Percentiles rank a stretch among this genome's conserved stretches.
phyloP scores from a whole-genome alignment of 2,888 invertebrate genomes.

The Hyposoter dolosus region DNA sequence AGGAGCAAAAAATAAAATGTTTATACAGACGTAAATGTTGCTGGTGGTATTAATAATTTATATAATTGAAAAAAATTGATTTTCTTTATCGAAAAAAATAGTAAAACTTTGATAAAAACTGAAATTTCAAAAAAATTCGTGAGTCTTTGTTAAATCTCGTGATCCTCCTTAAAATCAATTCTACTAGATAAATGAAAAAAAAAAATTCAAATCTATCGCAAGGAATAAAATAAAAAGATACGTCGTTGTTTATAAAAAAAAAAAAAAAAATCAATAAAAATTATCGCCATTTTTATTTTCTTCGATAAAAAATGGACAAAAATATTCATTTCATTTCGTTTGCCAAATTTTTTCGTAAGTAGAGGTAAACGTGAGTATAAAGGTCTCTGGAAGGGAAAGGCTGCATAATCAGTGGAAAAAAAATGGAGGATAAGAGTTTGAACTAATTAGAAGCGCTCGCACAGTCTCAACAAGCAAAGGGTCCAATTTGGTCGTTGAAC shows the following conservation, averaged over 20 bases:
- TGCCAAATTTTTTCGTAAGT: not conserved
- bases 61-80: too few species aligned
- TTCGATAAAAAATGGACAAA: not conserved
- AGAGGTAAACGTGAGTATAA: not conserved
- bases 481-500: conserved; percentile 32
- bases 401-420: not conserved
- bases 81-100: too few species aligned
- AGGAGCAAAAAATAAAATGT: too few species aligned
- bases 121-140: too few species aligned
- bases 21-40: too few species aligned
- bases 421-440: not conserved
- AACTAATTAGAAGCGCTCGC: not conserved
- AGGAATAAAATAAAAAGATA: not conserved
- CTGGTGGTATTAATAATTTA: too few species aligned
- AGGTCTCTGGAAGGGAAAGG: not conserved
- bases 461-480: not conserved
- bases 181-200: not conserved
- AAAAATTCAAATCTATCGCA: not conserved
- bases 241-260: too few species aligned
- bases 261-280: too few species aligned
- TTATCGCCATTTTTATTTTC: not conserved
- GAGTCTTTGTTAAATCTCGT: too few species aligned
- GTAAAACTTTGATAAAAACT: too few species aligned
- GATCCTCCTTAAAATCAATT: not conserved
- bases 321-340: not conserved